Conservation (phyloP, 2,888 invertebrate species). For the Parelbella ahira region DNA sequence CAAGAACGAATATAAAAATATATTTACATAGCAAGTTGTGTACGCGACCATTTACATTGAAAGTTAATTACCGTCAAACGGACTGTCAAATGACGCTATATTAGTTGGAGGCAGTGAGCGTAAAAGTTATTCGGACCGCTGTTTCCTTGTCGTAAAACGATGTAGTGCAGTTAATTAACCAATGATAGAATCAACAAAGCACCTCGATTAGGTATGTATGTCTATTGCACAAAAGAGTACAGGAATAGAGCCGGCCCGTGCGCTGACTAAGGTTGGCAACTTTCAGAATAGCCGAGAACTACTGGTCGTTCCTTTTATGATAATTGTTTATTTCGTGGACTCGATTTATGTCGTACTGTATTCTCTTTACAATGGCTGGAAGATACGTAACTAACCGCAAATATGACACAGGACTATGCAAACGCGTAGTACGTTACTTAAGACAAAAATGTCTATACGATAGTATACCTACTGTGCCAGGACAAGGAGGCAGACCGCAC, state of each 20-base stretch:
- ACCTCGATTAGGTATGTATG: constrained; percentile 51
- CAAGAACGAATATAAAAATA: too few relatives aligned
- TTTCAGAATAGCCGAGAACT: constrained; percentile 1
- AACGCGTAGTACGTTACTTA: too few relatives aligned
- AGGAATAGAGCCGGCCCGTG: constrained; percentile 6
- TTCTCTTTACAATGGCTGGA: too few relatives aligned
- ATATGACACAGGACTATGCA: too few relatives aligned
- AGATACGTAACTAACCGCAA: too few relatives aligned
- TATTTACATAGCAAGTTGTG: too few relatives aligned
- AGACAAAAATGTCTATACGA: too few relatives aligned
- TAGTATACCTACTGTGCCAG: too few relatives aligned
- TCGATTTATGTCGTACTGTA: too few relatives aligned
- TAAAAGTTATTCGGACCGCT: constrained; percentile 34
- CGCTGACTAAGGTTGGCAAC: background rate
- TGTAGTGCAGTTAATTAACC: constrained; percentile 50
- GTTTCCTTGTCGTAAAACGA: constrained; percentile 51
- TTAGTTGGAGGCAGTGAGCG: constrained; percentile 21
- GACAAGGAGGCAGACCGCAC: too few relatives aligned
- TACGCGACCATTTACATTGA: constrained; percentile 16
- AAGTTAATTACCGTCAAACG: constrained; percentile 16
- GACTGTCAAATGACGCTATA: constrained; percentile 28
- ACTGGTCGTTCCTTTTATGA: too few relatives aligned
- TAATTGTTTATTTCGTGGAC: too few relatives aligned
- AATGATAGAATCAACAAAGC: constrained; percentile 44
- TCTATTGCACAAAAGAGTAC: constrained; percentile 30